Evolutionary conservation across 2,888 invertebrate species (phyloP).

Genomic region (Tinea semifulvella): DNA sequence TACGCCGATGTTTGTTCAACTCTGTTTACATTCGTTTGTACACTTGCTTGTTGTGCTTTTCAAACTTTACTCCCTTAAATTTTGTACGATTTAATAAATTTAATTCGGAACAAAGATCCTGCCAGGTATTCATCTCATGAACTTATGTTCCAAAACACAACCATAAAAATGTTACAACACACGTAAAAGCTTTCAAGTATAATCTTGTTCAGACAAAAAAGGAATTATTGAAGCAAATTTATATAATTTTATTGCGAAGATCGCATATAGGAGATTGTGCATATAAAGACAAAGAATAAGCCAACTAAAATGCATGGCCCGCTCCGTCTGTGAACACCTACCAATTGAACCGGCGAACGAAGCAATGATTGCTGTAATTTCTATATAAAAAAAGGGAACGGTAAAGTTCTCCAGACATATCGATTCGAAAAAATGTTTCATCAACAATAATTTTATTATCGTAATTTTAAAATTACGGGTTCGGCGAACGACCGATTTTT

Average conservation of each 20-base stretch:
- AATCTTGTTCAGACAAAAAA: constrained; percentile 6
- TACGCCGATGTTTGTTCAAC: constrained; percentile 25
- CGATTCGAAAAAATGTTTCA: constrained; percentile 65
- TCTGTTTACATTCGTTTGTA: neutral
- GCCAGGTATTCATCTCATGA: no score
- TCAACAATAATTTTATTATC: constrained; percentile 67
- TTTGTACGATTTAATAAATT: no score
- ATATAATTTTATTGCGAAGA: constrained; percentile 10
- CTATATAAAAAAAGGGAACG: constrained; percentile 56
- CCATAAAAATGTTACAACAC: neutral
- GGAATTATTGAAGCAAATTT: neutral
- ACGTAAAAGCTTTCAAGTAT: constrained; percentile 1
- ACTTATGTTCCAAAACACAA: no score
- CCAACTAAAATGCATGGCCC: constrained; percentile 32
- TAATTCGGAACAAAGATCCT: no score
- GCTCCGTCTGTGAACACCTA: constrained; percentile 37
- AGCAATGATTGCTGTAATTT: constrained; percentile 61
- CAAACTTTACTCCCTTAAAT: no score
- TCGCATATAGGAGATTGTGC: constrained; percentile 16
- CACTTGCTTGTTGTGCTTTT: no score
- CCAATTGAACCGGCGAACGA: constrained; percentile 47
- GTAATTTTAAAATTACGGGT: constrained; percentile 66
- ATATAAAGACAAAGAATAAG: constrained; percentile 26
- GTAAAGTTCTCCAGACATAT: constrained; percentile 63
- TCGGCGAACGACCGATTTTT: constrained; percentile 44